Evolutionary conservation across 2,888 invertebrate species (phyloP).

Genomic region (Mongoloraphidia duomilia): DNA sequence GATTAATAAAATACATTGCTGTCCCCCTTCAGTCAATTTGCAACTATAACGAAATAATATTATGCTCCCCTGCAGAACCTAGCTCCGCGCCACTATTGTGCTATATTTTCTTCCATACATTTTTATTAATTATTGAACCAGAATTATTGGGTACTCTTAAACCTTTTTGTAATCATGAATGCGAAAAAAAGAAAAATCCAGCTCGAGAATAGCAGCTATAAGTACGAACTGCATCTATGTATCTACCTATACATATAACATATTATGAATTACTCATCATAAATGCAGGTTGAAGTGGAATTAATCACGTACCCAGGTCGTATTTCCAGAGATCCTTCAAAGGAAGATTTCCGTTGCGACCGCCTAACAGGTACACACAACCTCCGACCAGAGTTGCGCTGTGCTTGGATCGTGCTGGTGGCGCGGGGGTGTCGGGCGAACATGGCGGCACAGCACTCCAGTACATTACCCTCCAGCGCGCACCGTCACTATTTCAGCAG

Average conservation of each 20-base stretch:
- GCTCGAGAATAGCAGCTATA: not conserved
- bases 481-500: no score
- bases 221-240: no score
- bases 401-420: constrained; percentile 66
- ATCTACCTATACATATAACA: constrained; percentile 10
- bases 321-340: constrained; percentile 78
- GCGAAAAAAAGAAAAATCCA: not conserved
- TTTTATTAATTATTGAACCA: no score
- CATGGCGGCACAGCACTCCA: constrained; percentile 44
- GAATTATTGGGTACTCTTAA: no score
- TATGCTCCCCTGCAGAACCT: no score
- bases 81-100: no score
- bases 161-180: no score
- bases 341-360: constrained; percentile 68
- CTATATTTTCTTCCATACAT: no score
- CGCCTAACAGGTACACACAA: constrained; percentile 69
- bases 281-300: not conserved
- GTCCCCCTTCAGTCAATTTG: no score
- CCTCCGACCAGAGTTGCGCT: constrained; percentile 63
- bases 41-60: no score
- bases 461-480: constrained; percentile 9
- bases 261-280: no score
- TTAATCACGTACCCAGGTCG: constrained; percentile 41
- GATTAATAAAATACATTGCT: no score
- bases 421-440: constrained; percentile 37